Evolutionary conservation across 1,140 invertebrate genomes (phyloP), one percentile per base, ranked within the genome.

Genomic region (Ceratosolen solmsi): DNA sequence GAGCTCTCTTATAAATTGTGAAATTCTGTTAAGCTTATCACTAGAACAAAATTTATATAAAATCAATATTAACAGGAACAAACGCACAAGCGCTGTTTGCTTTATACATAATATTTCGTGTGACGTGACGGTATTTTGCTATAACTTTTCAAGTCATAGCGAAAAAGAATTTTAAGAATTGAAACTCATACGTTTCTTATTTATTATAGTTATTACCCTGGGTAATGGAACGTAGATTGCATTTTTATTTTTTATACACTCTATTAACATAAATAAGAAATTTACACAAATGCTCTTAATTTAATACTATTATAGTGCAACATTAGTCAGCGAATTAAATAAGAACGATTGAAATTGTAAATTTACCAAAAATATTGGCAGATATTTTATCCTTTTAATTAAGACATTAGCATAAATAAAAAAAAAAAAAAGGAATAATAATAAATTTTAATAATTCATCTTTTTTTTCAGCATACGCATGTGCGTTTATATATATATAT

Each of bases 141-240:
- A 41, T 75, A 75, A 60, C 73, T 75, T 75, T 75, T 2, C 13
- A 77, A 77, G 56, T 77, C 58, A 46, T 0, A 46, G 56, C 56
- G 25, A 77, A 63, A 65, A 63, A 49, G 38, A 8, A 65, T 7
- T 49, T 63, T 27, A 36, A 60, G 15, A 15, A 60, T 60, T 8
- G 9, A 63, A 38, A 65, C 13, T 13, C 36, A 65, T 30, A 63
- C 25, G 38, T 38, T 30, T 63, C 74, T 27, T 76, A 76, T 41
- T 46, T 25, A 20, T 76, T 79, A 79, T n/a, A 79, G 27, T 79
- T 79, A 79, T 79, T 79, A 79, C 68, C 65, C 68, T 79, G 78
- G 78, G 78, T 27, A 76, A 63, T 72, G 51, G 78, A 72, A 72
- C 68, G 38, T 22, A 71, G 36, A 56, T 56, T 56, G 49, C 25